Percentiles rank a stretch among this genome's conserved stretches.
These are phyloP conservation scores for Pollenia griseotomentosa DNA, from an alignment of 2,888 invertebrate genomes.

Conservation along the genomic window DNA sequence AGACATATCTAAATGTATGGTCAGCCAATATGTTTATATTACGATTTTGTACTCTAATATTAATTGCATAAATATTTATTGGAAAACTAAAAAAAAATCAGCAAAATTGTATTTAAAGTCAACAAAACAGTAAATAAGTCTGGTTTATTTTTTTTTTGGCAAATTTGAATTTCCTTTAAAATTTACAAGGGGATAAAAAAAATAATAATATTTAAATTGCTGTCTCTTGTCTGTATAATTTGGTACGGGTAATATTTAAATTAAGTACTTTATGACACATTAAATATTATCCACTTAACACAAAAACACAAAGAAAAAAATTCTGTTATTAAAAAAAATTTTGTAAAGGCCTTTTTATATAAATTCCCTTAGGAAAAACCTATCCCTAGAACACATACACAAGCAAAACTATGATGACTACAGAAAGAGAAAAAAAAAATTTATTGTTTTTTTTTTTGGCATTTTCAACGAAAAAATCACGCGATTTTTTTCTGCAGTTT, in stretches of 20 bases:
- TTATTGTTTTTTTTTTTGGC: slow-evolving; percentile 43
- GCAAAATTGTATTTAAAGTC: too few species aligned
- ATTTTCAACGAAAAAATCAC: slow-evolving; percentile 58
- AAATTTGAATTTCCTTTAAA: not conserved
- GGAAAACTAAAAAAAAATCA: not conserved
- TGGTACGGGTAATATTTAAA: slow-evolving; percentile 52
- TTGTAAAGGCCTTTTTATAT: slow-evolving; percentile 21
- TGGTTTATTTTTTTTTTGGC: not conserved
- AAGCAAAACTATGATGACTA: slow-evolving; percentile 30
- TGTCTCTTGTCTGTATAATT: slow-evolving; percentile 39
- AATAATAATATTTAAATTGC: not conserved
- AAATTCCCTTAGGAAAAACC: slow-evolving; percentile 61
- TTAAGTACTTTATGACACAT: slow-evolving; percentile 76
- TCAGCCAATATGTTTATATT: slow-evolving; percentile 3
- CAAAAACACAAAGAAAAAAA: slow-evolving; percentile 40
- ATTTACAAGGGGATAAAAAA: slow-evolving; percentile 1
- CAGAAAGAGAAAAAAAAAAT: slow-evolving; percentile 14
- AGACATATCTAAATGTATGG: not conserved
- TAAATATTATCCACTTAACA: slow-evolving; percentile 76
- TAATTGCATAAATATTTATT: not conserved
- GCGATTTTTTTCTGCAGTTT: slow-evolving; percentile 42
- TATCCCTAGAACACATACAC: slow-evolving; percentile 25
- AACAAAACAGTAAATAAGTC: not conserved
- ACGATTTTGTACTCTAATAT: not conserved
- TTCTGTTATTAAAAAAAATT: slow-evolving; percentile 39